These are phyloP conservation scores for Babyrousa celebensis DNA, from an alignment of 2,797 vertebrate species.

Conservation along the genomic window DNA sequence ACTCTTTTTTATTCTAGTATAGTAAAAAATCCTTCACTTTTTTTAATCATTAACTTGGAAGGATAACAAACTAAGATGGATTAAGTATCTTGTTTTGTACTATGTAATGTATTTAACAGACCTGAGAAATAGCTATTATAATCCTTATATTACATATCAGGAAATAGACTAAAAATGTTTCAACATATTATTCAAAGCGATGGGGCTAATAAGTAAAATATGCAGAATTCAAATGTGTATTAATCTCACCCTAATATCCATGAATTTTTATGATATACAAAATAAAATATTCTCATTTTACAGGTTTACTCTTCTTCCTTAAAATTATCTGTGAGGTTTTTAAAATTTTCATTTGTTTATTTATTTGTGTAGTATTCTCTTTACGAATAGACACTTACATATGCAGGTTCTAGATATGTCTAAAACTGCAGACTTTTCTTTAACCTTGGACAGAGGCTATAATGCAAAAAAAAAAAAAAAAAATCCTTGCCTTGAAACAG, in stretches of 20 bases:
- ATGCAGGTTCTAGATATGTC: neutral
- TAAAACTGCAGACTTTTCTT: neutral
- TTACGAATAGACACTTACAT: neutral
- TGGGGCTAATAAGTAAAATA: neutral
- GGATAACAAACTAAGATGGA: neutral
- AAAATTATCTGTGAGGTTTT: neutral
- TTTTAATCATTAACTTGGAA: neutral
- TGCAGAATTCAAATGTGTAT: neutral
- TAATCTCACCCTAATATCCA: neutral
- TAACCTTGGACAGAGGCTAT: slow-evolving; percentile 15
- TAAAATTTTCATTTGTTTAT: neutral
- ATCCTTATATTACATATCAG: neutral
- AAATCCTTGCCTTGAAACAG: neutral
- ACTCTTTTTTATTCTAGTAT: neutral
- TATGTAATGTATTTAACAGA: neutral
- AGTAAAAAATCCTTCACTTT: neutral
- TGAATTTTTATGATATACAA: neutral
- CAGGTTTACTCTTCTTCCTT: neutral
- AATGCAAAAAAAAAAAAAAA: neutral
- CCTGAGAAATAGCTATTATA: neutral
- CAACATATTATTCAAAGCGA: neutral
- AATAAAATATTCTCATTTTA: neutral
- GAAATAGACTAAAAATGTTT: neutral
- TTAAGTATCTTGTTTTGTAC: neutral
- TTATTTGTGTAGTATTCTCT: neutral